A percentile compares a stretch with the other conserved stretches of the same genome.
phyloP scores from a whole-genome alignment of 2,888 invertebrate species.

The Hypomecis atomaria region DNA sequence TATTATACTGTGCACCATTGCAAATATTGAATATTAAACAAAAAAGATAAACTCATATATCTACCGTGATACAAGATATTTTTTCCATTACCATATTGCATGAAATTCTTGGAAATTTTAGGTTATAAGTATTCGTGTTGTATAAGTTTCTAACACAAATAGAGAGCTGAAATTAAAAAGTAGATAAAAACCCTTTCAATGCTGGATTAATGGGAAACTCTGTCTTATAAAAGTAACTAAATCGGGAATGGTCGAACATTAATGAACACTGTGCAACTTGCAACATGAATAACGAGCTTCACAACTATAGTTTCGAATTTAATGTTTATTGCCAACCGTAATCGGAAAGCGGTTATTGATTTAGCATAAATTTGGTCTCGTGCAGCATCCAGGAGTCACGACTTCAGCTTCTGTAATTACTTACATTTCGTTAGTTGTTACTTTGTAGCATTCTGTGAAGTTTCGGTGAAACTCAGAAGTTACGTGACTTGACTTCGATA shows the following conservation, averaged over 20 bases:
- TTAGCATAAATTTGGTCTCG: slow-evolving; percentile 25
- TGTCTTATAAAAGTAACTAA: slow-evolving; percentile 33
- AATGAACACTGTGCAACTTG: slow-evolving; percentile 35
- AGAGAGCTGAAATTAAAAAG: slow-evolving; percentile 29
- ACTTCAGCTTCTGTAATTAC: not conserved
- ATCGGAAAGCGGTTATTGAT: slow-evolving; percentile 29
- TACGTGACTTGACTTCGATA: not conserved
- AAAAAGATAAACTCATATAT: no score
- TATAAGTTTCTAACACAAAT: slow-evolving; percentile 13
- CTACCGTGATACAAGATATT: no score
- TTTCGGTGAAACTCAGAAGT: not conserved
- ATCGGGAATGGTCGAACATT: slow-evolving; percentile 29
- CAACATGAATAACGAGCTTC: slow-evolving; percentile 40
- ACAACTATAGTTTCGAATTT: slow-evolving; percentile 35
- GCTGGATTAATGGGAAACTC: slow-evolving; percentile 36
- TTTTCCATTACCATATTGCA: no score
- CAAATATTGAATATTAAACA: no score
- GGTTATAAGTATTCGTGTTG: no score
- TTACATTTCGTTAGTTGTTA: slow-evolving; percentile 1
- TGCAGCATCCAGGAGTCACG: slow-evolving; percentile 8
- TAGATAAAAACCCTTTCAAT: slow-evolving; percentile 39
- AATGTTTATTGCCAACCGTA: slow-evolving; percentile 36
- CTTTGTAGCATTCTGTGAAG: slow-evolving; percentile 3
- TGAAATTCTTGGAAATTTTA: no score
- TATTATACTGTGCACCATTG: no score